A percentile compares a stretch with the other conserved stretches of the same genome.
These are phyloP conservation scores for Argyrosomus regius DNA, from an alignment of 2,797 vertebrate genomes.

Conservation along the genomic window DNA sequence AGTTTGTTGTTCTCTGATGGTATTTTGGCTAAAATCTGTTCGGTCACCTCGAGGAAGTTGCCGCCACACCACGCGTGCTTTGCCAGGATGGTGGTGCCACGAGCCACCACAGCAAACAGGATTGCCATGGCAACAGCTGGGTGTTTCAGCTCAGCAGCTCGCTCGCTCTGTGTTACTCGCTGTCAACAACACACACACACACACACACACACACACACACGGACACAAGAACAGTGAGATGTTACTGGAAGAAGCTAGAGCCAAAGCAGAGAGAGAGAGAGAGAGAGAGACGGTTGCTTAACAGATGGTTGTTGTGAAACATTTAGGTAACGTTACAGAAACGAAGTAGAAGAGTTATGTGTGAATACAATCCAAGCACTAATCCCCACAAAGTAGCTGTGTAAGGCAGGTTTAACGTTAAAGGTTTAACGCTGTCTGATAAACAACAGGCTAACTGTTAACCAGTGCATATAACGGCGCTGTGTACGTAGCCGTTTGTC, in stretches of 20 bases:
- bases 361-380: neutral
- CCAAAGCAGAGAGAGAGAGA: too few species aligned
- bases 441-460: constrained; percentile 50
- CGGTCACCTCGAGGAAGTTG: constrained; percentile 98
- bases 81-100: constrained; percentile 96
- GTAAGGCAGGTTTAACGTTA: neutral
- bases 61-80: constrained; percentile 97
- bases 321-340: too few species aligned
- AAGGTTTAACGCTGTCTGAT: neutral
- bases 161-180: too few species aligned
- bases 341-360: neutral
- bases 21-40: constrained; percentile 97
- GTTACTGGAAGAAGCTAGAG: too few species aligned
- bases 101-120: constrained; percentile 96
- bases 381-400: neutral
- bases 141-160: too few species aligned
- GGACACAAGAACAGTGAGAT: too few species aligned
- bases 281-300: too few species aligned
- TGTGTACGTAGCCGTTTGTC: neutral
- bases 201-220: too few species aligned
- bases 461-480: constrained; percentile 3
- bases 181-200: too few species aligned
- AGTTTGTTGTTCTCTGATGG: constrained; percentile 98
- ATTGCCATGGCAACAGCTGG: constrained; percentile 89
- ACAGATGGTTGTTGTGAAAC: too few species aligned